These are phyloP conservation scores for Formicarius rufipectus DNA, from an alignment of 2,113 vertebrate genomes.

Conservation along the genomic window DNA sequence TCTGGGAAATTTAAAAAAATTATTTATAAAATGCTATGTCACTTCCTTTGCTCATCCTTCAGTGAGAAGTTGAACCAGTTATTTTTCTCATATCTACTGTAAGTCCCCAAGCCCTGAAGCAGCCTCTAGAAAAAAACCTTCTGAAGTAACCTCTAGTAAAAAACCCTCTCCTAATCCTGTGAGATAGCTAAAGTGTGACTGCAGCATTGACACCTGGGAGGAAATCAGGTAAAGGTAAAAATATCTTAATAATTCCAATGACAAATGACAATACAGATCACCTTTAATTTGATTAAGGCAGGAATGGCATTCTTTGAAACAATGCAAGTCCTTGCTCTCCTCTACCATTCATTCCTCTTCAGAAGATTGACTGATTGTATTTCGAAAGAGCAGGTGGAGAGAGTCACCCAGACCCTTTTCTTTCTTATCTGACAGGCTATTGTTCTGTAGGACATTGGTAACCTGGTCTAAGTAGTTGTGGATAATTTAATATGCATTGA, in stretches of 20 bases:
- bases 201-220: slow-evolving; percentile 33
- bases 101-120: background rate
- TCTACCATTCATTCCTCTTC: background rate
- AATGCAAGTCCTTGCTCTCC: background rate
- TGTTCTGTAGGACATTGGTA: background rate
- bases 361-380: background rate
- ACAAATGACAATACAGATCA: slow-evolving; percentile 65
- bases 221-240: background rate
- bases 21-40: background rate
- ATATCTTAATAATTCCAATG: slow-evolving; percentile 55
- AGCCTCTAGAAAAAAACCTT: background rate
- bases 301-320: slow-evolving; percentile 57
- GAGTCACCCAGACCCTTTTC: background rate
- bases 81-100: background rate
- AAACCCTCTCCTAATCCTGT: background rate
- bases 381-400: background rate
- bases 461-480: background rate
- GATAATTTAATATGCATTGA: background rate
- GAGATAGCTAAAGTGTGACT: background rate
- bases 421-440: background rate
- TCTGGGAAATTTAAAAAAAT: background rate
- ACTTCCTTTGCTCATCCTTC: background rate
- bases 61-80: background rate
- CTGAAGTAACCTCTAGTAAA: background rate
- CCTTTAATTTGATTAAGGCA: slow-evolving; percentile 67